phyloP scores from a whole-genome alignment of 2,113 vertebrate genomes.

The Neolamprologus devosi region DNA sequence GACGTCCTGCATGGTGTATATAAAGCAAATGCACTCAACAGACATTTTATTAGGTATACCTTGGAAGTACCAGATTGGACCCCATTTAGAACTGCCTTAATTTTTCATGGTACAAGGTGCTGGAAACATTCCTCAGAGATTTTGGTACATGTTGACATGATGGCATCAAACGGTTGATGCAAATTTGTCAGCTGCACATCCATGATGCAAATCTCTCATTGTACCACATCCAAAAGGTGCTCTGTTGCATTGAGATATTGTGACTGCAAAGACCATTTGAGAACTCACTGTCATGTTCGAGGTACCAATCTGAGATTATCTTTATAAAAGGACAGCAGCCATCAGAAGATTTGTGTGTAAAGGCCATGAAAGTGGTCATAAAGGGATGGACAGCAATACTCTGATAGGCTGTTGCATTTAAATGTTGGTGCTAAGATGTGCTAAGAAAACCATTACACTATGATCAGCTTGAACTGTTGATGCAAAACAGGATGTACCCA shows the following conservation, averaged over 20 bases:
- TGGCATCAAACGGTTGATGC: background rate
- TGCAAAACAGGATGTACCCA: background rate
- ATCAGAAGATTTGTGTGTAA: background rate
- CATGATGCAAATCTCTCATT: background rate
- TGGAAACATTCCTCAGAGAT: background rate
- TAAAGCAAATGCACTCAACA: background rate
- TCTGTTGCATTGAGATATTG: background rate
- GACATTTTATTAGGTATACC: background rate
- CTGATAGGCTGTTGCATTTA: background rate
- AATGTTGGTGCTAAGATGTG: background rate
- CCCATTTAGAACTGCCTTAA: background rate
- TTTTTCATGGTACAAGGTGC: background rate
- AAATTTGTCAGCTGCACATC: background rate
- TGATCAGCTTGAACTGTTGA: background rate
- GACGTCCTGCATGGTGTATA: accelerated
- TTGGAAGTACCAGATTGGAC: background rate
- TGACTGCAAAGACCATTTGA: background rate
- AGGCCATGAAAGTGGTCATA: background rate
- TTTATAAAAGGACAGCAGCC: background rate
- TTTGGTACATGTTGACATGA: background rate
- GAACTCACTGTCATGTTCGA: accelerated
- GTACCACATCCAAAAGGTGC: background rate
- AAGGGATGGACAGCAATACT: background rate
- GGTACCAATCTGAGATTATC: background rate
- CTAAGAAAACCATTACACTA: background rate